Conservation (phyloP, 2,888 invertebrate genomes). For the Polia nebulosa region DNA sequence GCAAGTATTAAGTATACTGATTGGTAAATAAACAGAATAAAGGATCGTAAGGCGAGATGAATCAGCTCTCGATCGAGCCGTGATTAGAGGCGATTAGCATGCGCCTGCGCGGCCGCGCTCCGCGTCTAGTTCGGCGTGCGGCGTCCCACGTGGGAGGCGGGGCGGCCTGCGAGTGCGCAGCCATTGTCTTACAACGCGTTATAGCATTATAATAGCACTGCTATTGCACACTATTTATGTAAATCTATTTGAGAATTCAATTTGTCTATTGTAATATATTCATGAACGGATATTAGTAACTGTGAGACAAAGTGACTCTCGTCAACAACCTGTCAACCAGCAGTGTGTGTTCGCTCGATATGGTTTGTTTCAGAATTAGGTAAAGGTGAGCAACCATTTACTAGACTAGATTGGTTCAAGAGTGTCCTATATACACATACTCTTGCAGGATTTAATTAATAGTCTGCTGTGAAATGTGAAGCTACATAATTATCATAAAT, state of each 20-base stretch:
- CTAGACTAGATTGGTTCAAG: conserved; percentile 32
- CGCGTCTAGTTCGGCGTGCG: conserved; percentile 76
- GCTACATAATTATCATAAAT: neutral
- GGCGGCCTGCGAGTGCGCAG: conserved; percentile 75
- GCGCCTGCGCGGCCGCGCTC: conserved; percentile 76
- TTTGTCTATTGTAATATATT: conserved; percentile 87
- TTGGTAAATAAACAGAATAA: conserved; percentile 89
- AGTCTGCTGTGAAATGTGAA: neutral
- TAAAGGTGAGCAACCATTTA: conserved; percentile 46
- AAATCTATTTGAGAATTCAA: conserved; percentile 89
- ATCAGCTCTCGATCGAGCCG: conserved; percentile 88
- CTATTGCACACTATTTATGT: conserved; percentile 89
- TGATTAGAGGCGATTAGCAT: conserved; percentile 90
- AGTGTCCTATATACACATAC: neutral
- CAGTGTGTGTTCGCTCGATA: conserved; percentile 66
- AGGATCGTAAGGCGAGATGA: conserved; percentile 85
- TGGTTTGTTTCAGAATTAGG: conserved; percentile 58
- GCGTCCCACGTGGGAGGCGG: conserved; percentile 86
- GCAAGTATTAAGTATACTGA: conserved; percentile 85
- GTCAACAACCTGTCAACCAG: conserved; percentile 80
- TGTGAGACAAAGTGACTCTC: conserved; percentile 76
- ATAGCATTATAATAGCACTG: conserved; percentile 87
- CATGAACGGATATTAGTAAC: conserved; percentile 82
- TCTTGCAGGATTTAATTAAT: neutral
- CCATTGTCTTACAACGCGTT: conserved; percentile 89